phyloP scores from a whole-genome alignment of 2,113 vertebrate genomes.

The Axis porcinus region DNA sequence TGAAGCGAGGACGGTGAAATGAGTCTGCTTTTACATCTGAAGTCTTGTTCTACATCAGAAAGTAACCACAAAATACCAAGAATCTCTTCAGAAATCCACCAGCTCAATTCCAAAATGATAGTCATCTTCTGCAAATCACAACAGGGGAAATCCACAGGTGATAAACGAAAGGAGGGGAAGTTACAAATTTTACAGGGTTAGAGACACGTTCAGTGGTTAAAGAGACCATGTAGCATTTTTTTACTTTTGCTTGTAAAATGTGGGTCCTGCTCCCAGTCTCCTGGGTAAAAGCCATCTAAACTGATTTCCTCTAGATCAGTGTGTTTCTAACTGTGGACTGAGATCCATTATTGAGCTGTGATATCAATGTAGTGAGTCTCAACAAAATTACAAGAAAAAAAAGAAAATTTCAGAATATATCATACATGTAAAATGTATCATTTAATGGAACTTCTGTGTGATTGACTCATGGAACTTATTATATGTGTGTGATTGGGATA shows the following conservation, averaged over 20 bases:
- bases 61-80: conserved; percentile 34
- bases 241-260: not conserved
- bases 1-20: not conserved
- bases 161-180: not conserved
- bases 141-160: conserved; percentile 12
- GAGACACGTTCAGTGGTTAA: not conserved
- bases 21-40: not conserved
- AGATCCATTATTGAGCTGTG: not conserved
- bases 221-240: not conserved
- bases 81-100: conserved; percentile 11
- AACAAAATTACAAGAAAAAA: not conserved
- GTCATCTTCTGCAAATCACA: not conserved
- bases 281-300: not conserved
- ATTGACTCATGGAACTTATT: not conserved
- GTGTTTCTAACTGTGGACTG: not conserved
- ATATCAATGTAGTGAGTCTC: not conserved
- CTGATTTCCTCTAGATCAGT: not conserved
- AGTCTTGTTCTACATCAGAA: conserved; percentile 18
- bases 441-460: not conserved
- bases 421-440: not conserved
- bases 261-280: not conserved
- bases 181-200: not conserved
- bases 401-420: not conserved
- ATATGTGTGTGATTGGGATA: not conserved
- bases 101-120: conserved; percentile 1